Percentiles rank a stretch among this genome's conserved stretches.
phyloP scores from a whole-genome alignment of 2,797 vertebrate species.

The Hephaestus fuliginosus region DNA sequence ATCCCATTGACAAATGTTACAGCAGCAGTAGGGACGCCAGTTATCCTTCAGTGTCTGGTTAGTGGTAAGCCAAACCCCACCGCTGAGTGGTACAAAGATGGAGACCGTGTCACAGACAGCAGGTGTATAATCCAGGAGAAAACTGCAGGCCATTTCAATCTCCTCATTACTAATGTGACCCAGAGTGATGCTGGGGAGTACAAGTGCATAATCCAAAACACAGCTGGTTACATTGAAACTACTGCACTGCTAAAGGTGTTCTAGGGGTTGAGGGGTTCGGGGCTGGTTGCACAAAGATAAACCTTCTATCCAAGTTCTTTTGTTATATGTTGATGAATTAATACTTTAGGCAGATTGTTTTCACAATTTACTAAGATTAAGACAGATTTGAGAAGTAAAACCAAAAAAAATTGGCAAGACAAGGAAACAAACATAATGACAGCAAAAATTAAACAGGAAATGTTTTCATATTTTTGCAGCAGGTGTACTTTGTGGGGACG shows the following conservation, averaged over 20 bases:
- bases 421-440: not conserved
- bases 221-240: constrained; percentile 88
- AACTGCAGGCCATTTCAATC: constrained; percentile 89
- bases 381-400: not conserved
- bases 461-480: not conserved
- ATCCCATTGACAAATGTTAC: constrained; percentile 89
- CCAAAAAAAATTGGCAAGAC: not conserved
- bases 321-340: not conserved
- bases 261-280: constrained; percentile 62
- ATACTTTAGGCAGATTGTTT: not conserved
- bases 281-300: constrained; percentile 27
- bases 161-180: constrained; percentile 90
- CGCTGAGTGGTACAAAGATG: constrained; percentile 93
- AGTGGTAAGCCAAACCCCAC: constrained; percentile 90
- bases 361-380: not conserved
- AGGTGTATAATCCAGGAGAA: constrained; percentile 92
- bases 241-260: constrained; percentile 89
- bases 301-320: not conserved
- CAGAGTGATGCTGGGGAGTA: constrained; percentile 92
- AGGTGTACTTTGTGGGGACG: not conserved
- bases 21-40: constrained; percentile 89
- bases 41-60: constrained; percentile 92
- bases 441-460: not conserved
- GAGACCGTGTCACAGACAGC: constrained; percentile 83
- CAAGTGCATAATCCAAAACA: constrained; percentile 92